Percentiles rank a stretch among this genome's conserved stretches.
phyloP scores from a whole-genome alignment of 1,140 invertebrate species.

The Macrosteles quadrilineatus region DNA sequence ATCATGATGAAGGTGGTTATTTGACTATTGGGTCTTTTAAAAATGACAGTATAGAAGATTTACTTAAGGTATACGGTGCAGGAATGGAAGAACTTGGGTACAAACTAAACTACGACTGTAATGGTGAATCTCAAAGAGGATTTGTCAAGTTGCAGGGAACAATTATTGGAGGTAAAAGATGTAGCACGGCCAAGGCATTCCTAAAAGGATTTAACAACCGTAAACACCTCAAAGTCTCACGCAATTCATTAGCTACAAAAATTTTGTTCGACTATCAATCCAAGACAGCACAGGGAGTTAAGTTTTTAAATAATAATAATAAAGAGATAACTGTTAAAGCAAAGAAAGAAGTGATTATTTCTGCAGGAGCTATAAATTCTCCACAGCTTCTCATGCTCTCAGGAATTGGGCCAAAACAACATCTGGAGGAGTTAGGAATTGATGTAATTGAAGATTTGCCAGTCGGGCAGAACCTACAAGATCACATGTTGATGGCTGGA shows the following conservation, averaged over 20 bases:
- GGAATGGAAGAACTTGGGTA: constrained; percentile 51
- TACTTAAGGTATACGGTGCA: constrained; percentile 42
- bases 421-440: too few relatives aligned
- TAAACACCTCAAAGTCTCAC: constrained; percentile 65
- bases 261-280: constrained; percentile 69
- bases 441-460: too few relatives aligned
- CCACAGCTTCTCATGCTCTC: too few relatives aligned
- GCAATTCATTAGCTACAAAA: constrained; percentile 64
- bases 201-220: constrained; percentile 62
- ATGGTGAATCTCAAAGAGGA: constrained; percentile 54
- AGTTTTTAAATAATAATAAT: constrained; percentile 49
- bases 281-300: constrained; percentile 74
- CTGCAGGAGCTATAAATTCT: too few relatives aligned
- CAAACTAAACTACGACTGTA: constrained; percentile 54
- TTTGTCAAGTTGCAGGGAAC: too few relatives aligned
- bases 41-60: constrained; percentile 56
- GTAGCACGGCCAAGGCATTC: too few relatives aligned
- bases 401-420: too few relatives aligned
- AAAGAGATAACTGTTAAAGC: constrained; percentile 12
- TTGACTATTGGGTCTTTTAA: constrained; percentile 37
- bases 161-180: too few relatives aligned
- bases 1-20: too few relatives aligned
- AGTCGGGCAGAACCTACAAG: too few relatives aligned
- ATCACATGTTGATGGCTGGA: too few relatives aligned
- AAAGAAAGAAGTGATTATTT: too few relatives aligned